These are phyloP conservation scores for Spilosoma lubricipeda DNA, from an alignment of 2,888 invertebrate genomes.

Conservation along the genomic window DNA sequence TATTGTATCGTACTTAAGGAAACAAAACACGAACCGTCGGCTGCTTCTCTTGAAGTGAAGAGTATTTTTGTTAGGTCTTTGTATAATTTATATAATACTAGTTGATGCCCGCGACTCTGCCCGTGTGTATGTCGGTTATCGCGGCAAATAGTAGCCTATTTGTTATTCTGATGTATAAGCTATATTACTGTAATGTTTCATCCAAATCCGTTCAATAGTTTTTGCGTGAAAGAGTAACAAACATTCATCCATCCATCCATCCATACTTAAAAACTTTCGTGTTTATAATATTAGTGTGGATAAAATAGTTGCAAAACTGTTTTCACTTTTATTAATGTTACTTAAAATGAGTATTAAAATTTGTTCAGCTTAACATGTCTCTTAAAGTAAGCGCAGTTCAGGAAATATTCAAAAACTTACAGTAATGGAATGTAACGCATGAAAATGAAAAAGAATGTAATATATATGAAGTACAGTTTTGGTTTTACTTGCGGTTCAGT, in stretches of 20 bases:
- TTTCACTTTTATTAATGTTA: not conserved
- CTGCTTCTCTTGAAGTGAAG: slow-evolving; percentile 18
- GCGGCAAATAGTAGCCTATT: no score
- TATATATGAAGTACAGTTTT: not conserved
- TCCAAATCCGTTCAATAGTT: no score
- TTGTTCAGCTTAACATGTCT: not conserved
- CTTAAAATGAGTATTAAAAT: not conserved
- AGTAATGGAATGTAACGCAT: not conserved
- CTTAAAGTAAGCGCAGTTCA: no score
- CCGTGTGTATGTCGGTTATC: no score
- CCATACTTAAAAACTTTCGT: no score
- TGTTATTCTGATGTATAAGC: no score
- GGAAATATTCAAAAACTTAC: not conserved
- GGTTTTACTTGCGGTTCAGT: no score
- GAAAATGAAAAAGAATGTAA: not conserved
- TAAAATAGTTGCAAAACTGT: not conserved
- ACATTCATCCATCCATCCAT: no score
- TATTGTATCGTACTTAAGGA: slow-evolving; percentile 44
- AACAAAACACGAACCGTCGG: slow-evolving; percentile 32
- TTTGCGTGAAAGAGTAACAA: no score
- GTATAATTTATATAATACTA: not conserved
- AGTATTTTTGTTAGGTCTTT: slow-evolving; percentile 9
- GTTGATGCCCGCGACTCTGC: no score
- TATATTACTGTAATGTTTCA: no score
- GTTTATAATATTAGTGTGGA: no score